Evolutionary conservation across 2,888 invertebrate genomes (phyloP), one percentile per base, ranked within the genome.

Genomic region (Lymantria dispar): DNA sequence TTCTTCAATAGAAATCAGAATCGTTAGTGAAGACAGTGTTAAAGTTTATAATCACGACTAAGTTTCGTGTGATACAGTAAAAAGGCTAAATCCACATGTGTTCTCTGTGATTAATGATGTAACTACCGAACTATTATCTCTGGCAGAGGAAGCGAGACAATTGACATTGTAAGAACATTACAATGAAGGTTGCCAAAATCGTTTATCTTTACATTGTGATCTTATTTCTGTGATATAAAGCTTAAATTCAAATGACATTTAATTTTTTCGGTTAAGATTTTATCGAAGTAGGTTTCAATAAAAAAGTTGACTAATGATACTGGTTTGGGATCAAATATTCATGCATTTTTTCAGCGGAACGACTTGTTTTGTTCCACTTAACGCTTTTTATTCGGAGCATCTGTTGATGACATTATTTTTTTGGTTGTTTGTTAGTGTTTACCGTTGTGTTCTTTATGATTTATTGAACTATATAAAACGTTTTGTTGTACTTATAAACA

Each of bases 221-320:
- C 55, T 57, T 79, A 72, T 60, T 12, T 0, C 29, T 12, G 52
- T 1, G 50, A 0, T 3, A 22, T 78, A 82, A 72, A 71, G 72
- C 62, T 60, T 50, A 65, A 43, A 71, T 59, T 77, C 0, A 13
- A 41, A 31, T 43, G 9, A 37, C 7, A 8, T 33, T 14, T 11
- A 30, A 15, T 3, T 13, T 38, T 12, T 31, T 45, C 40, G 13
- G n/a, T 15, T 43, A 39, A 48, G 30, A 47, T 43, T 37, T 46
- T 30, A 30, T 44, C 8, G 47, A 58, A 48, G 48, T 33, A 55
- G 48, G 50, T 47, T 63, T 47, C 54, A 67, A 66, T 83, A 87
- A 90, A 89, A 86, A 90, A 84, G 70, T 86, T 90, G 89, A 91
- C 89, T 90, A 91, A 91, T 90, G 91, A 89, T 86, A 87, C 84